phyloP scores from a whole-genome alignment of 2,888 invertebrate species.

The Petrolisthes cinctipes region DNA sequence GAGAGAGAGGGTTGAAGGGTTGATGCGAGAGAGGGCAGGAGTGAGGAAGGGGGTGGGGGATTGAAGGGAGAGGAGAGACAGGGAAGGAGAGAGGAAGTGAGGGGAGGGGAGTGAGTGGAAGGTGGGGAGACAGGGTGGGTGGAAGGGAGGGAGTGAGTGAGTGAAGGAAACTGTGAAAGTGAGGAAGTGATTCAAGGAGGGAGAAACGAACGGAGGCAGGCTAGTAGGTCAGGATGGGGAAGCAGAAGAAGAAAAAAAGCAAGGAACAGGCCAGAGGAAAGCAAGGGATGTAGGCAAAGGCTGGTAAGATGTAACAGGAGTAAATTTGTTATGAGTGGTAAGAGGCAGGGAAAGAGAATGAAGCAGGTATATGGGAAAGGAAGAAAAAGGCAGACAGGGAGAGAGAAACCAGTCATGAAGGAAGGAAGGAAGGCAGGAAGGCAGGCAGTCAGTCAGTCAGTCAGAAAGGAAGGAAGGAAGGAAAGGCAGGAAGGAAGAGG shows the following conservation, averaged over 20 bases:
- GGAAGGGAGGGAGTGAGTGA: not conserved
- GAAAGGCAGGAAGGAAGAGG: not conserved
- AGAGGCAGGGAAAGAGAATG: not conserved
- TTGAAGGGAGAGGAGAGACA: not conserved
- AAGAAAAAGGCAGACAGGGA: not conserved
- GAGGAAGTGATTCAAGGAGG: too few relatives aligned
- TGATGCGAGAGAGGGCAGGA: not conserved
- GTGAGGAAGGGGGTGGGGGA: not conserved
- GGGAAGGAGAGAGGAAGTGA: conserved; percentile 2
- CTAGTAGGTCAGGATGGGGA: too few relatives aligned
- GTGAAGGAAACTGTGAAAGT: not conserved
- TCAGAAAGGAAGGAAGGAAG: too few relatives aligned
- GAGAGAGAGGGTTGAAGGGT: not conserved
- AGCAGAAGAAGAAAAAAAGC: not conserved
- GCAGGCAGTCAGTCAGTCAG: too few relatives aligned
- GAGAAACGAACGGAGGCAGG: too few relatives aligned
- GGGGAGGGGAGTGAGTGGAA: conserved; percentile 2
- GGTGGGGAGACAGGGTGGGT: not conserved
- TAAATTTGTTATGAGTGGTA: not conserved
- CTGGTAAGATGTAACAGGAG: not conserved
- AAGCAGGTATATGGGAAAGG: not conserved
- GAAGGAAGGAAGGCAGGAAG: not conserved
- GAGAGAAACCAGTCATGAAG: not conserved
- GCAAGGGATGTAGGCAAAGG: not conserved
- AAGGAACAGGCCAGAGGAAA: too few relatives aligned